Conservation (phyloP, 2,888 invertebrate genomes). For the Hanleya hanleyi region DNA sequence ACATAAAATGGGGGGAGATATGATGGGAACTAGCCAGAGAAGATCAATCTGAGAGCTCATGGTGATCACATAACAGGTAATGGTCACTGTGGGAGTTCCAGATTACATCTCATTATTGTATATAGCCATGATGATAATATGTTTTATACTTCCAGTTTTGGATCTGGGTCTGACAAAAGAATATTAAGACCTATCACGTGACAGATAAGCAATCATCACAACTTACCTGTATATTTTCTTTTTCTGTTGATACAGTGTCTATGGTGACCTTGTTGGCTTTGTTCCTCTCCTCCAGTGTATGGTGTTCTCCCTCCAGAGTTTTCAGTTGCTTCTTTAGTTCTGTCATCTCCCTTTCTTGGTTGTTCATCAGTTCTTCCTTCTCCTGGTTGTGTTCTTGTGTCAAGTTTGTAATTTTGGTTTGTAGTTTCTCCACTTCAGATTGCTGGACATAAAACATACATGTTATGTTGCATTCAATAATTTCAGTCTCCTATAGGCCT, state of each 20-base stretch:
- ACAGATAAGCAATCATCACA: too few species aligned
- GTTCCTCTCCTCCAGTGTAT: constrained; percentile 29
- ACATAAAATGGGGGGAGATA: too few species aligned
- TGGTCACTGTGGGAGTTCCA: too few species aligned
- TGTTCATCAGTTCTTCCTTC: constrained; percentile 44
- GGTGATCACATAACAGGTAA: too few species aligned
- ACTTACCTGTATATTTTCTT: constrained; percentile 61
- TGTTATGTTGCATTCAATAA: not conserved
- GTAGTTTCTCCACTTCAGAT: constrained; percentile 60
- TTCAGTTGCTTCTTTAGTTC: constrained; percentile 47
- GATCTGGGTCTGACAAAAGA: too few species aligned
- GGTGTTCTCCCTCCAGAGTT: not conserved
- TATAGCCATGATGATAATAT: too few species aligned
- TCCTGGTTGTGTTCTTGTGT: constrained; percentile 58
- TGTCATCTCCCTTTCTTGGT: constrained; percentile 57
- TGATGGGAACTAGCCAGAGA: too few species aligned
- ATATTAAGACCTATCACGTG: too few species aligned
- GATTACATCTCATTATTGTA: too few species aligned
- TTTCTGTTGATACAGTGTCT: constrained; percentile 54
- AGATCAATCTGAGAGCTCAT: too few species aligned
- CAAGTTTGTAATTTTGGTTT: constrained; percentile 52
- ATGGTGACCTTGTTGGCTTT: constrained; percentile 43
- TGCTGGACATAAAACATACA: constrained; percentile 46
- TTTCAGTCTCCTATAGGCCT: too few species aligned
- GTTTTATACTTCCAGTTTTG: too few species aligned